Evolutionary conservation across 2,888 invertebrate species (phyloP).

Genomic region (Dione juno): DNA sequence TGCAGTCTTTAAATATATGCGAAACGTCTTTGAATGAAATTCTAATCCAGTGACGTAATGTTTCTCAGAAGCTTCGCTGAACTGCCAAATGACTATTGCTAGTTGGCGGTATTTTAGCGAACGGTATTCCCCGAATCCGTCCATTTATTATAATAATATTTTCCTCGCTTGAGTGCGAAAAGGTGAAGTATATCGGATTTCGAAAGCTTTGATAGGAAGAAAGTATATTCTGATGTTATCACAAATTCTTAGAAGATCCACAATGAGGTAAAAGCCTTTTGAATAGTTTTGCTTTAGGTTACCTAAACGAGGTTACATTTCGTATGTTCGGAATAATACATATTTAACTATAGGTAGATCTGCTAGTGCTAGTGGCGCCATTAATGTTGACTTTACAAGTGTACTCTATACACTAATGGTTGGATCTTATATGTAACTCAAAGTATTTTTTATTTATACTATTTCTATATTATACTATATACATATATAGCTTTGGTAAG

Average conservation of each 20-base stretch:
- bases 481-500: too few relatives aligned
- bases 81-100: conserved; percentile 30
- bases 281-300: conserved; percentile 5
- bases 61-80: conserved; percentile 26
- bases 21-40: conserved; percentile 38
- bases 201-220: conserved; percentile 6
- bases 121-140: conserved; percentile 29
- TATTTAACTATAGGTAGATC: too few relatives aligned
- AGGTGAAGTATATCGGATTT: conserved; percentile 9
- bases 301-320: not conserved
- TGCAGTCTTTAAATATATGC: not conserved
- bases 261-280: not conserved
- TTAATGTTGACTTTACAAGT: too few relatives aligned
- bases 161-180: not conserved
- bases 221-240: not conserved
- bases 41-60: conserved; percentile 40
- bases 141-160: conserved; percentile 29
- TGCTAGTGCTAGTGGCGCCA: too few relatives aligned
- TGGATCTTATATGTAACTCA: too few relatives aligned
- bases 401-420: too few relatives aligned
- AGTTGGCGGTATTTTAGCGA: conserved; percentile 25
- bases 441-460: too few relatives aligned
- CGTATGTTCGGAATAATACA: not conserved
- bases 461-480: too few relatives aligned
- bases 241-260: conserved; percentile 7